Evolutionary conservation across 2,888 invertebrate species (phyloP), one percentile per base, ranked within the genome.

Genomic region (Sisyra terminalis): DNA sequence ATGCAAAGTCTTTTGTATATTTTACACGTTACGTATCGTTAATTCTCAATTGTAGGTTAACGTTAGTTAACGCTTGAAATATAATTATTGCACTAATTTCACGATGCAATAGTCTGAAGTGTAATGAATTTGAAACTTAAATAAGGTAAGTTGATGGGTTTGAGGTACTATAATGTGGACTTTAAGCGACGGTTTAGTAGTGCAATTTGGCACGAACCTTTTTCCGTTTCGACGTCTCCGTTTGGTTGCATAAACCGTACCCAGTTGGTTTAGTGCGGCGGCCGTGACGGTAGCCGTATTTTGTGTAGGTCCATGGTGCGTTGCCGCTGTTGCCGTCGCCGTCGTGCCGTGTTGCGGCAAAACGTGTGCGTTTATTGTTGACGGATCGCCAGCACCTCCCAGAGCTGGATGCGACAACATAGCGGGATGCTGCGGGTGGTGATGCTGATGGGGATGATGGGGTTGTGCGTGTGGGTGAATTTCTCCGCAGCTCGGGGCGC

Each of bases 241-340:
- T 69, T 94, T 94, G 55, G 94, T 94, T 55, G 94, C 94, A 66
- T 94, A 94, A 57, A 94, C 94, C 56, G 93, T 94, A 53, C 90
- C 89, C 57, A 92, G 77, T 63, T 90, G 90, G 69, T 86, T 89
- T 78, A 83, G 81, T 56, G 69, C 68, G 49, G 57, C 58, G 52
- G 60, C 55, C 51, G 61, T 59, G 53, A 57, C 57, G 47, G 62
- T 37, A 14, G 37, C n/a, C 18, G 45, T 11, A 17, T 37, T 29
- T 43, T 45, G 49, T 45, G 29, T 29, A 7, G 14, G 14, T 3
- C 14, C 11, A 30, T 40, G 40, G 18, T 42, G 53, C 45, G 43
- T 55, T 52, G 37, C 17, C 16, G 37, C 18, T n/a, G 15, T 18
- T 17, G 17, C 16, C n/a, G 37, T 37, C 18, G 16, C 17, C 18